Percentiles rank a stretch among this genome's conserved stretches.
phyloP scores from a whole-genome alignment of 2,888 invertebrate species.

The Chrysopilus asiliformis region DNA sequence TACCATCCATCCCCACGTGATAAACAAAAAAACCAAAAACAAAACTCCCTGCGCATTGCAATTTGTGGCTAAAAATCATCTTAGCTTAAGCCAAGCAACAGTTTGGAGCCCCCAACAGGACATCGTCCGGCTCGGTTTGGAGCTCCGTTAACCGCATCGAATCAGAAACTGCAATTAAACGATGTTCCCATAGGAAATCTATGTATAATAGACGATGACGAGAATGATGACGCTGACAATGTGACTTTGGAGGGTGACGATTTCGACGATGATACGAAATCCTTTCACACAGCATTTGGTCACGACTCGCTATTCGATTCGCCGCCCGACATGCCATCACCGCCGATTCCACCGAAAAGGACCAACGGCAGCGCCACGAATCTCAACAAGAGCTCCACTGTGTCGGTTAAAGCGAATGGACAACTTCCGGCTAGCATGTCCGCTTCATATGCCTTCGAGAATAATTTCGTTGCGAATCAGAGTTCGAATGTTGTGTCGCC shows the following conservation, averaged over 20 bases:
- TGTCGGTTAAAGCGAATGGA: background rate
- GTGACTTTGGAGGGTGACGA: background rate
- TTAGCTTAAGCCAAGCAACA: conserved; percentile 29
- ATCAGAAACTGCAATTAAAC: background rate
- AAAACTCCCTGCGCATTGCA: too few species aligned
- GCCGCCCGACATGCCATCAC: conserved; percentile 33
- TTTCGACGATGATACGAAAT: too few species aligned
- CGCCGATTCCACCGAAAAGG: conserved; percentile 30
- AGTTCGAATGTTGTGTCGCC: too few species aligned
- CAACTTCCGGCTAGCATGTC: background rate
- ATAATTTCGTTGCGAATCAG: too few species aligned
- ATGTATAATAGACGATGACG: conserved; percentile 8
- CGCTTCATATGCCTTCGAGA: conserved; percentile 9
- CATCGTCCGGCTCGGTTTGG: too few species aligned
- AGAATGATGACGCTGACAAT: background rate
- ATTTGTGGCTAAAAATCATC: too few species aligned
- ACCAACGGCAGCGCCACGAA: conserved; percentile 10
- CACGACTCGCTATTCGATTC: conserved; percentile 22
- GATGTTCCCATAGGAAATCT: conserved; percentile 7
- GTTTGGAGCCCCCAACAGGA: too few species aligned
- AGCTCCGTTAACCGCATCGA: background rate
- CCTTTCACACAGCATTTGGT: background rate
- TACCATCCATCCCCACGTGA: too few species aligned
- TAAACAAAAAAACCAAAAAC: too few species aligned
- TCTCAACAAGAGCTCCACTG: conserved; percentile 1